Evolutionary conservation across 1,140 invertebrate genomes (phyloP), one percentile per base, ranked within the genome.

Genomic region (Hydropsyche tenuis): DNA sequence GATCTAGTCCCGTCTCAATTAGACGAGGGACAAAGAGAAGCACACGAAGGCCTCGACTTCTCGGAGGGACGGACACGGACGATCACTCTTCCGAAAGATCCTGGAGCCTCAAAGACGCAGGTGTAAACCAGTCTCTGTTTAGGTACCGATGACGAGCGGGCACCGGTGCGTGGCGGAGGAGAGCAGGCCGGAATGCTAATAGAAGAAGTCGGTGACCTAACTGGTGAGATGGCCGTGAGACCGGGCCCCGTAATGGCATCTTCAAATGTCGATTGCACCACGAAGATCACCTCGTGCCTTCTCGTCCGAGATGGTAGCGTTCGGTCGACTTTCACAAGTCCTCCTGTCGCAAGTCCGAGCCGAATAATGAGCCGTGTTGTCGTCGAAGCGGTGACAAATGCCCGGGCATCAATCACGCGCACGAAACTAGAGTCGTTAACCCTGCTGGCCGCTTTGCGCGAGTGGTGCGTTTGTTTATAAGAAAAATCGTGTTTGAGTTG

Each of bases 101-200:
- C 56, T 12, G 56, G 56, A 60, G 56, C 22, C 48, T 18, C 48
- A 20, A 9, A 22, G 51, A 37, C 56, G 56, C 56, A 60, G 56
- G 56, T 60, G 56, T 60, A 60, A 60, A 60, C 56, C 56, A 60
- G 56, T 60, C 23, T 14, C 18, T 60, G 30, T 37, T 37, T 37
- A 37, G 56, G 56, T 60, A 22, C 23, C 1, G 56, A 25, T 22
- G 56, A 60, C 30, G 30, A 37, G 30, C 30, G 30, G 23, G 56
- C 56, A 60, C 20, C 56, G 56, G 56, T 60, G 56, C 56, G 56
- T 60, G 56, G 56, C 22, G 56, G 18, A 60, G 23, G 56, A 60
- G 56, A 60, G 56, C 56, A 60, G 51, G 56, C 56, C 22, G 56
- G 56, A 60, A 60, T 60, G 56, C 56, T 60, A 60, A 60, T 60